These are phyloP conservation scores for Stratiomys singularior DNA, from an alignment of 2,888 invertebrate genomes.

Conservation along the genomic window DNA sequence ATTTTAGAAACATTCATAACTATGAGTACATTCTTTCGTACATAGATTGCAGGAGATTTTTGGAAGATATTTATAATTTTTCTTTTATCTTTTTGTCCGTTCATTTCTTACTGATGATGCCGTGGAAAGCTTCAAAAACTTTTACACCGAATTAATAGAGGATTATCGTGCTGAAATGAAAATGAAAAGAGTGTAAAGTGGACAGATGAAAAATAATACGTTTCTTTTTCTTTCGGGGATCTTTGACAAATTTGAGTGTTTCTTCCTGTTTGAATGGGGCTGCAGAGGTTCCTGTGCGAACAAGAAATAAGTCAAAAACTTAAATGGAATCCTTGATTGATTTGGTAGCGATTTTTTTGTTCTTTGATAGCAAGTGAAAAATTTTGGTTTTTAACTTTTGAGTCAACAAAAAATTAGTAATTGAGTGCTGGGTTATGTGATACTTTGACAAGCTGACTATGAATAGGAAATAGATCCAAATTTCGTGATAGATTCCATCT, in stretches of 20 bases:
- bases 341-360: no score
- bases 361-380: no score
- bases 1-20: conserved; percentile 15
- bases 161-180: conserved; percentile 37
- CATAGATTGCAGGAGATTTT: background rate
- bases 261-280: no score
- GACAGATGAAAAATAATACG: background rate
- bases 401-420: no score
- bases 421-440: no score
- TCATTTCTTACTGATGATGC: background rate
- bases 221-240: background rate
- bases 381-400: no score
- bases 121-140: conserved; percentile 34
- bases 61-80: background rate
- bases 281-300: no score
- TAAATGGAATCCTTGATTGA: no score
- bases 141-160: conserved; percentile 44
- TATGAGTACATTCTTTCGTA: background rate
- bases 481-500: no score
- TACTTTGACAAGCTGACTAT: no score
- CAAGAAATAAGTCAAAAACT: no score
- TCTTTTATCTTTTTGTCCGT: background rate
- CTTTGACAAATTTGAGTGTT: background rate
- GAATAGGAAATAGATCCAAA: no score
- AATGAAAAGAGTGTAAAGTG: conserved; percentile 1